Conservation (phyloP, 2,888 invertebrate species). For the Euspilapteryx auroguttella region DNA sequence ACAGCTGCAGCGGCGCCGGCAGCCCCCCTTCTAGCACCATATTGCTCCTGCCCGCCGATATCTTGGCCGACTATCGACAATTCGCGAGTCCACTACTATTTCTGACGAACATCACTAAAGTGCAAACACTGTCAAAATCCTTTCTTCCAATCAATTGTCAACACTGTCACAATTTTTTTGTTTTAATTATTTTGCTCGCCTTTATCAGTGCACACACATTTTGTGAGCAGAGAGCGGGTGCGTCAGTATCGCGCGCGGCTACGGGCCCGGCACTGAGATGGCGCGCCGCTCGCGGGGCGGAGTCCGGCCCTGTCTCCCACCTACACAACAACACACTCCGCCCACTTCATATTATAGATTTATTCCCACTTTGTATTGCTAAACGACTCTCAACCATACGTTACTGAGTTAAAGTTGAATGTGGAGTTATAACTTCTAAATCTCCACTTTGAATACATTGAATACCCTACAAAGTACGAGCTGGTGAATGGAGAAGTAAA, state of each 20-base stretch:
- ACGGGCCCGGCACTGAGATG: conserved; percentile 43
- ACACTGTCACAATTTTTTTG: conserved; percentile 3
- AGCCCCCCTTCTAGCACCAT: conserved; percentile 71
- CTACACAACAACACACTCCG: conserved; percentile 38
- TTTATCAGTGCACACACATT: conserved; percentile 6
- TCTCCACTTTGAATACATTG: conserved; percentile 51
- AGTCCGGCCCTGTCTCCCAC: conserved; percentile 26
- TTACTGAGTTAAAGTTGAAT: conserved; percentile 38
- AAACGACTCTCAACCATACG: conserved; percentile 54
- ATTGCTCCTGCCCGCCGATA: conserved; percentile 20
- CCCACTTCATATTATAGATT: conserved; percentile 61
- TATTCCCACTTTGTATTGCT: conserved; percentile 38
- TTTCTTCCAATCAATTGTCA: conserved; percentile 4
- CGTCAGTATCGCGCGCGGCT: conserved; percentile 16
- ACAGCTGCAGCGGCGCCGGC: conserved; percentile 71
- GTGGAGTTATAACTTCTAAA: conserved; percentile 44
- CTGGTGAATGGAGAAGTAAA: conserved; percentile 16
- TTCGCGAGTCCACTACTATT: conserved; percentile 21
- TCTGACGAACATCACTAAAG: conserved; percentile 16
- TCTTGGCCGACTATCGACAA: conserved; percentile 15
- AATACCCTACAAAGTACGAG: conserved; percentile 44
- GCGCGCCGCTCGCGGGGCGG: conserved; percentile 42
- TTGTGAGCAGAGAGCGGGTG: conserved; percentile 9
- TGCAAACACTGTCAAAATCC: conserved; percentile 4
- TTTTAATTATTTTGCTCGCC: conserved; percentile 10